Conservation (phyloP, 2,888 invertebrate species). For the Epiblema foenella region DNA sequence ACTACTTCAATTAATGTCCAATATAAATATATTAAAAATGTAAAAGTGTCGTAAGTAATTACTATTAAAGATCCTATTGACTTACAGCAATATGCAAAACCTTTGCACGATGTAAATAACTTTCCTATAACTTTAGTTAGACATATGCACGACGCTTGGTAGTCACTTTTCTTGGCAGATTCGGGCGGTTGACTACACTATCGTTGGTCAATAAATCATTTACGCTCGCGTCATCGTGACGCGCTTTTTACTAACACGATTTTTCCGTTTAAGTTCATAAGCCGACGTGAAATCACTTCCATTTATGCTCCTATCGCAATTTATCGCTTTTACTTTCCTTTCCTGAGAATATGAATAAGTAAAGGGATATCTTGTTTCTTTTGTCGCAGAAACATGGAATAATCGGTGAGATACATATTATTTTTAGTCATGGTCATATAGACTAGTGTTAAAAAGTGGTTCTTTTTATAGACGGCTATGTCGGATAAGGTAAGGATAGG, state of each 20-base stretch:
- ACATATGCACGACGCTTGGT: too few species aligned
- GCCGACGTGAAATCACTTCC: slow-evolving; percentile 40
- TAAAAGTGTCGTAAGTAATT: not conserved
- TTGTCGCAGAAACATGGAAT: not conserved
- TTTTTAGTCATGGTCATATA: too few species aligned
- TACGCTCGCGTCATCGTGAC: slow-evolving; percentile 36
- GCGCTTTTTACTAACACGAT: slow-evolving; percentile 41
- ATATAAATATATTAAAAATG: not conserved
- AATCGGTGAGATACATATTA: not conserved
- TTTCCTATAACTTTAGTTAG: slow-evolving; percentile 4
- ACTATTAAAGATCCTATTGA: not conserved
- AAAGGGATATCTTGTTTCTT: not conserved
- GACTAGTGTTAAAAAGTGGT: too few species aligned
- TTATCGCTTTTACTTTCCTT: slow-evolving; percentile 10
- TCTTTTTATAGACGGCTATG: too few species aligned
- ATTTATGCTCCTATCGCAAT: slow-evolving; percentile 21
- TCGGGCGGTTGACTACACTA: slow-evolving; percentile 33
- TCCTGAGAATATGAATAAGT: not conserved
- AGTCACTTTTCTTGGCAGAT: slow-evolving; percentile 14
- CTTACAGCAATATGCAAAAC: not conserved
- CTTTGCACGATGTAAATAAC: not conserved
- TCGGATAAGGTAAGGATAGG: too few species aligned
- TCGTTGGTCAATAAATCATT: slow-evolving; percentile 39
- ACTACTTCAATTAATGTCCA: not conserved
- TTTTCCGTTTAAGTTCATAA: slow-evolving; percentile 43